Base-by-base conservation (phyloP, 2,113 vertebrate genomes). In the Corythaeola cristata region DNA sequence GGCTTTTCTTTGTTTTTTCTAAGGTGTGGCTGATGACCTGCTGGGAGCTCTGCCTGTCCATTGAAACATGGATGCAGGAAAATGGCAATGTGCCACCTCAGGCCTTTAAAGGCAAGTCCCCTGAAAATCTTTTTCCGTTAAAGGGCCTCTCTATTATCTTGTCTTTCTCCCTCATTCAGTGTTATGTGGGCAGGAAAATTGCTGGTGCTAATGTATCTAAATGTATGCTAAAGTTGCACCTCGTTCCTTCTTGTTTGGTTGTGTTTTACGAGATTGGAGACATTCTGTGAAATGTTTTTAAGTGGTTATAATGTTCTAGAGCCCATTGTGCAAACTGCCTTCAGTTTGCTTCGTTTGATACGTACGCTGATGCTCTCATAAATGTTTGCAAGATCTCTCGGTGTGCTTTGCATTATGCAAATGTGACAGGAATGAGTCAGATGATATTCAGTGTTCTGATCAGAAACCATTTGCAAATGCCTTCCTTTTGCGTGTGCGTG, bases 401-500 rank as follows among this genome's bases (percentile, higher is more conserved):
- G 58, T 35, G 45, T 71, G 80, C 77, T 88, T 81, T 93, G 74
- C 56, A 5, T 86, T 84, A 62, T 84, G 64, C 69, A 95, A 45
- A 85, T 66, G 8, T 28, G 11, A 39, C 71, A 75, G 85, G 35
- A 74, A 18, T 78, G 75, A 96, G 68, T 96, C 77, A 93, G 75
- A 86, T 1, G 4, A 52, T 69, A 16, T 23, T 94, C 72, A 35
- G 8, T 1, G 3, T 79, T 96, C 2, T 5, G 56, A 79, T 85
- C 67, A 67, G 72, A 93, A 91, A 85, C 68, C 86, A 55, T 91
- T 81, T 96, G 71, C 74, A 81, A 82, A 78, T 67, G 37, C 86
- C 89, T 93, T 91, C 74, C 73, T 89, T 78, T 77, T 79, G 49
- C 20, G 33, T 50, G 50, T 89, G 33, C 8, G 0, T 52, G 82